phyloP scores from a whole-genome alignment of 35 echinoderm and acorn worm species.

The Anneissia japonica region DNA sequence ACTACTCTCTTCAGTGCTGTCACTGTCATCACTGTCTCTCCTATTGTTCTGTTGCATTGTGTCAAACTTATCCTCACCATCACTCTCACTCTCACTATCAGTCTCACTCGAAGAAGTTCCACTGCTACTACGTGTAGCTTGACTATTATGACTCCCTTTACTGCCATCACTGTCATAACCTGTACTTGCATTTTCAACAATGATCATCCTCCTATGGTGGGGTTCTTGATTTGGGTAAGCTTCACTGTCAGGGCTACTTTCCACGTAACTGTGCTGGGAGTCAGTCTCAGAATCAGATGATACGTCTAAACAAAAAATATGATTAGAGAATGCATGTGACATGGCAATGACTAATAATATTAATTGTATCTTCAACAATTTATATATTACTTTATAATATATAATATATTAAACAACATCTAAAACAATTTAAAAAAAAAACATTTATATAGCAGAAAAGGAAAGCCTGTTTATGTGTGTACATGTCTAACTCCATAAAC shows the following conservation, averaged over 20 bases:
- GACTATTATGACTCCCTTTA: conserved; percentile 29
- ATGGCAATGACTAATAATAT: background rate
- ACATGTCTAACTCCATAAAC: too few relatives aligned
- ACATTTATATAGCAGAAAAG: too few relatives aligned
- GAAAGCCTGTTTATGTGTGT: too few relatives aligned
- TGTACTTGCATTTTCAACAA: conserved; percentile 1
- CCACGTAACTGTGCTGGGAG: background rate
- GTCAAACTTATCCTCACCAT: background rate
- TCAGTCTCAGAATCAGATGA: conserved; percentile 8
- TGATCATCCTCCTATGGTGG: too few relatives aligned
- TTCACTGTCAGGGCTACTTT: conserved; percentile 26
- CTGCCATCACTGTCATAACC: conserved; percentile 27
- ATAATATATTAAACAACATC: too few relatives aligned
- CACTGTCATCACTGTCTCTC: conserved; percentile 7
- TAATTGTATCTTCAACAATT: too few relatives aligned
- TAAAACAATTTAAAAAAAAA: too few relatives aligned
- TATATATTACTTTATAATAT: too few relatives aligned
- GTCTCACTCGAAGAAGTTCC: conserved; percentile 35
- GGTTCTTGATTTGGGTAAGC: background rate
- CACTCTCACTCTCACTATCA: conserved; percentile 26
- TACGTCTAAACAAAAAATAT: background rate
- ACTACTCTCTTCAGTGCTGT: background rate
- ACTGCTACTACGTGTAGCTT: conserved; percentile 14
- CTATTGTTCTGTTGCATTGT: background rate
- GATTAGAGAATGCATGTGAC: background rate